These are phyloP conservation scores for Drosophila tristis DNA, from an alignment of 1,140 invertebrate species.

Conservation along the genomic window DNA sequence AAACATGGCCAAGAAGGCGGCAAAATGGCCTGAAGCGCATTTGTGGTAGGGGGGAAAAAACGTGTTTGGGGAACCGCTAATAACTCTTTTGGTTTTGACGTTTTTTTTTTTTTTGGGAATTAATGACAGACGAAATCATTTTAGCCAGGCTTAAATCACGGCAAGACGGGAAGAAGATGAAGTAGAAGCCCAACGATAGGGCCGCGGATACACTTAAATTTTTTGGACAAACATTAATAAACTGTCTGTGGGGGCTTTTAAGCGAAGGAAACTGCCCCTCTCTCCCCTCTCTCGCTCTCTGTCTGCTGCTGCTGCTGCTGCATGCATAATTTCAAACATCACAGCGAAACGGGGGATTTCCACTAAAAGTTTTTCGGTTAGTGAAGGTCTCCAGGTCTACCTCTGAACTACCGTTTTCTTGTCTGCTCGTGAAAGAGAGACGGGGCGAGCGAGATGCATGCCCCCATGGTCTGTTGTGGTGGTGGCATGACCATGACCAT, in stretches of 20 bases:
- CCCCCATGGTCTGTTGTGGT: conserved; percentile 45
- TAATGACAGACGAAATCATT: conserved; percentile 79
- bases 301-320: conserved; percentile 17
- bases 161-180: conserved; percentile 29
- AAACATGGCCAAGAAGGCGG: conserved; percentile 42
- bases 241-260: conserved; percentile 61
- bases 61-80: conserved; percentile 74
- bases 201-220: conserved; percentile 56
- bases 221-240: conserved; percentile 81
- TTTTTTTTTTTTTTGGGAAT: conserved; percentile 36
- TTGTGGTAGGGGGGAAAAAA: conserved; percentile 53
- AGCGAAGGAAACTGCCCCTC: conserved; percentile 12
- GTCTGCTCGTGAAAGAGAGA: neutral
- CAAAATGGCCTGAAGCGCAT: conserved; percentile 58
- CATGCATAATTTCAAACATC: conserved; percentile 75
- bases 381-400: conserved; percentile 3
- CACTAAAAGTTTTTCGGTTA: conserved; percentile 70
- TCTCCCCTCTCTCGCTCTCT: too few relatives aligned
- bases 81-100: conserved; percentile 72
- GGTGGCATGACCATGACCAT: conserved; percentile 58
- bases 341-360: conserved; percentile 31
- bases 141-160: conserved; percentile 75
- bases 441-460: neutral
- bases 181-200: conserved; percentile 33
- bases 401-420: conserved; percentile 36